A percentile compares a stretch with the other conserved stretches of the same genome.
Conservation (phyloP, 2,888 invertebrate species). For the Hemistola chrysoprasaria region DNA sequence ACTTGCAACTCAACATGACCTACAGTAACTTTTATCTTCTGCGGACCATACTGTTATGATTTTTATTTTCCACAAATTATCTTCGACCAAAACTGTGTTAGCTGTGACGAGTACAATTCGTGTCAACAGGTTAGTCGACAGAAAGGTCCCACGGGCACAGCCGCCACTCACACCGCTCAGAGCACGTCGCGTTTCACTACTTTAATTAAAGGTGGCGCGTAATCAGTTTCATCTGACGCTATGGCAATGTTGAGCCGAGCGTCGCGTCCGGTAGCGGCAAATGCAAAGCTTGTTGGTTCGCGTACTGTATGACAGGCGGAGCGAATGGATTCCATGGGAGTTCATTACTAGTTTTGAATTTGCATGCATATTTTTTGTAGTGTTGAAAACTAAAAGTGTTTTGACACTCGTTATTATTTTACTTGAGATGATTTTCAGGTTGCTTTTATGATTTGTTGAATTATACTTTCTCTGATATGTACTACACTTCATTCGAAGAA, state of each 20-base stretch:
- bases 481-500: no score
- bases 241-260: constrained; percentile 6
- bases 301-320: constrained; percentile 15
- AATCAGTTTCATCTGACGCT: constrained; percentile 43
- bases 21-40: no score
- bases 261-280: constrained; percentile 17
- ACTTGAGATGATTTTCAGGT: no score
- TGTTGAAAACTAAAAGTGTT: no score
- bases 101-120: neutral
- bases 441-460: no score
- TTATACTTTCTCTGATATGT: no score
- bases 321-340: neutral
- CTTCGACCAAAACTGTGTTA: neutral
- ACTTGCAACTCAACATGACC: no score
- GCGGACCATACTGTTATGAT: no score
- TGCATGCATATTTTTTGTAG: no score
- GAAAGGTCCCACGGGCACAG: constrained; percentile 37
- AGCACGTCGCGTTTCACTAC: constrained; percentile 31
- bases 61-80: neutral
- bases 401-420: no score
- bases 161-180: constrained; percentile 1
- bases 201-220: constrained; percentile 43
- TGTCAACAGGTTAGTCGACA: constrained; percentile 15
- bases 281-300: constrained; percentile 6
- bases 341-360: no score